Percentiles rank a stretch among this genome's conserved stretches.
phyloP scores from a whole-genome alignment of 1,140 invertebrate genomes.

The Ceratosolen solmsi region DNA sequence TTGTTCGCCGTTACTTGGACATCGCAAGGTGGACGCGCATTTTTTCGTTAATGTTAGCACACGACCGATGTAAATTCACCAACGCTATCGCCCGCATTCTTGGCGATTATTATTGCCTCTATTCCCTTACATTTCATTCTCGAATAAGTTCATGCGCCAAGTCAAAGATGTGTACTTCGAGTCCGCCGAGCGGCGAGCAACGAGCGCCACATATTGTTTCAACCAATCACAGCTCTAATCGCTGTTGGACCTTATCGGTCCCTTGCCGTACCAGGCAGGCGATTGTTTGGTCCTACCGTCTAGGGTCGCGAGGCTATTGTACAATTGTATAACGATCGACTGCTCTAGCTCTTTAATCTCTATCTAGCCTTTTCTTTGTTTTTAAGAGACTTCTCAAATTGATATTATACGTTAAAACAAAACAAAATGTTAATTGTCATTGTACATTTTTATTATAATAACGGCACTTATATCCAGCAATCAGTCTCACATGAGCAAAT shows the following conservation, averaged over 20 bases:
- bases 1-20: constrained; percentile 1
- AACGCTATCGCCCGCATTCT: neutral
- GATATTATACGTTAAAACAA: too few relatives aligned
- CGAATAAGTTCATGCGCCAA: neutral
- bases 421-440: too few relatives aligned
- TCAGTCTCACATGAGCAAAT: too few relatives aligned
- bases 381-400: neutral
- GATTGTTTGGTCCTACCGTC: constrained; percentile 75
- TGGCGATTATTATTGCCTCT: neutral
- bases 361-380: neutral
- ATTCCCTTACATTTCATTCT: too few relatives aligned
- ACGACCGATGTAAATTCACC: neutral
- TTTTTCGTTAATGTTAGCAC: constrained; percentile 1
- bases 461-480: too few relatives aligned
- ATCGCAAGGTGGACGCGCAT: neutral
- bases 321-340: neutral
- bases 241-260: constrained; percentile 73
- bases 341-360: neutral
- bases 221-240: constrained; percentile 74
- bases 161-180: neutral
- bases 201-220: constrained; percentile 71
- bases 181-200: constrained; percentile 64
- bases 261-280: constrained; percentile 72
- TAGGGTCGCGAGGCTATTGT: constrained; percentile 58
- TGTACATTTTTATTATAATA: too few relatives aligned